A percentile compares a stretch with the other conserved stretches of the same genome.
Conservation (phyloP, 2,888 invertebrate genomes). For the Rhagophthalmus giganteus region DNA sequence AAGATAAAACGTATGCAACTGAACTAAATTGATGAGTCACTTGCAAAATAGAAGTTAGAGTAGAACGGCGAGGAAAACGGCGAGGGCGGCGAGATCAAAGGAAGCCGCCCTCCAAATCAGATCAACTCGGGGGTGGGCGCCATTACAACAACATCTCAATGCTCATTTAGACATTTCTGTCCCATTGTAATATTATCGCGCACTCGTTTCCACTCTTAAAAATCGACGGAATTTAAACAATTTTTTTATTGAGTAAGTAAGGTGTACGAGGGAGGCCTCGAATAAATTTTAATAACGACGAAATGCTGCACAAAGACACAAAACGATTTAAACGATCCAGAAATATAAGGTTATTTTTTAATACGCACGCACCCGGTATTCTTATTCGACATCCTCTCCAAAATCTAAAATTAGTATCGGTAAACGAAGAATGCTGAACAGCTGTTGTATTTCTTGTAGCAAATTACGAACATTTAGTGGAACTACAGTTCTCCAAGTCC, state of each 20-base stretch:
- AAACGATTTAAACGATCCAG: too few relatives aligned
- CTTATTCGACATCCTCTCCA: conserved; percentile 15
- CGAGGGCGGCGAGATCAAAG: conserved; percentile 62
- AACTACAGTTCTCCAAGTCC: conserved; percentile 9
- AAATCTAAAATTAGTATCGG: conserved; percentile 22
- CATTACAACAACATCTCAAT: conserved; percentile 35
- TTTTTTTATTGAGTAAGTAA: too few relatives aligned
- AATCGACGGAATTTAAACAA: too few relatives aligned
- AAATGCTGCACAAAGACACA: too few relatives aligned
- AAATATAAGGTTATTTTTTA: too few relatives aligned
- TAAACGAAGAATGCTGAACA: conserved; percentile 16
- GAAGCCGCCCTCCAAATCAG: conserved; percentile 55
- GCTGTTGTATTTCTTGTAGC: conserved; percentile 14
- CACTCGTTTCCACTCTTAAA: conserved; percentile 10
- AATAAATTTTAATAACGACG: too few relatives aligned
- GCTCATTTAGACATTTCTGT: conserved; percentile 32
- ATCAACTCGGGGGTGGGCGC: conserved; percentile 37
- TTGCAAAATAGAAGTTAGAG: conserved; percentile 51
- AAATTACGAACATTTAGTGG: conserved; percentile 7
- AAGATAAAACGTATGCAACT: conserved; percentile 30
- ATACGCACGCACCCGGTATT: too few relatives aligned
- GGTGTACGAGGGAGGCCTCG: too few relatives aligned
- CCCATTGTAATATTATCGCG: conserved; percentile 28
- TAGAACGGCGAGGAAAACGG: conserved; percentile 50
- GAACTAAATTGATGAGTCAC: conserved; percentile 54